Evolutionary conservation across 2,888 invertebrate genomes (phyloP).

Genomic region (Calameuta pallipes): DNA sequence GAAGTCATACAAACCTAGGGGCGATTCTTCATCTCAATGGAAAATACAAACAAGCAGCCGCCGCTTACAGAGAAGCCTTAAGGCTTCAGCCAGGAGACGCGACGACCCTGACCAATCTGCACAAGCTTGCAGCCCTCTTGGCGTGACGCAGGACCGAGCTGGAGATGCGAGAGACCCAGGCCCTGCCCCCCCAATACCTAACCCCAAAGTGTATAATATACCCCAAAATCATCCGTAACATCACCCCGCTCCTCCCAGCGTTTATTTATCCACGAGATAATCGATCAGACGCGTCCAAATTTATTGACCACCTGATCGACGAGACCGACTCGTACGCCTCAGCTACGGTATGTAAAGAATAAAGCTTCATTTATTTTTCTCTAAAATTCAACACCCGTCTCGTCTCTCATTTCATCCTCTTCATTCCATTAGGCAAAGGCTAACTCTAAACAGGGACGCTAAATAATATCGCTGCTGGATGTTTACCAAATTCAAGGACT

Average conservation of each 20-base stretch:
- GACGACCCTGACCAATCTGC: constrained; percentile 89
- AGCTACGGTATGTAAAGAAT: constrained; percentile 58
- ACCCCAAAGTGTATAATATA: background rate
- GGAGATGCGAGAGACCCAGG: constrained; percentile 14
- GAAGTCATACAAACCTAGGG: constrained; percentile 93
- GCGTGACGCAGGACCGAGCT: constrained; percentile 64
- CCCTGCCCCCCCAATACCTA: background rate
- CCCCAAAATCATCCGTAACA: constrained; percentile 33
- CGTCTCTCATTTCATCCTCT: background rate
- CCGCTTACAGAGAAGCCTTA: constrained; percentile 87
- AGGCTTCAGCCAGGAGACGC: constrained; percentile 88
- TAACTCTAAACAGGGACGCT: background rate
- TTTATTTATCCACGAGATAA: constrained; percentile 49
- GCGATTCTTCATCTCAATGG: constrained; percentile 95
- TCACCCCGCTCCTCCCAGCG: constrained; percentile 46
- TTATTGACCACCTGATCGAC: constrained; percentile 18
- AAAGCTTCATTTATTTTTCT: constrained; percentile 61
- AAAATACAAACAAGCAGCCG: constrained; percentile 87
- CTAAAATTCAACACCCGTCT: constrained; percentile 36
- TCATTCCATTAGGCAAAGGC: background rate
- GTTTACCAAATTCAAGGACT: background rate
- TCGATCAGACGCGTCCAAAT: constrained; percentile 31
- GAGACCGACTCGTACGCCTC: constrained; percentile 54
- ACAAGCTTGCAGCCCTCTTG: constrained; percentile 74
- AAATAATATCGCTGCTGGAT: background rate